These are phyloP conservation scores for Nasonia longicornis DNA, from an alignment of 1,140 invertebrate genomes.

Conservation along the genomic window DNA sequence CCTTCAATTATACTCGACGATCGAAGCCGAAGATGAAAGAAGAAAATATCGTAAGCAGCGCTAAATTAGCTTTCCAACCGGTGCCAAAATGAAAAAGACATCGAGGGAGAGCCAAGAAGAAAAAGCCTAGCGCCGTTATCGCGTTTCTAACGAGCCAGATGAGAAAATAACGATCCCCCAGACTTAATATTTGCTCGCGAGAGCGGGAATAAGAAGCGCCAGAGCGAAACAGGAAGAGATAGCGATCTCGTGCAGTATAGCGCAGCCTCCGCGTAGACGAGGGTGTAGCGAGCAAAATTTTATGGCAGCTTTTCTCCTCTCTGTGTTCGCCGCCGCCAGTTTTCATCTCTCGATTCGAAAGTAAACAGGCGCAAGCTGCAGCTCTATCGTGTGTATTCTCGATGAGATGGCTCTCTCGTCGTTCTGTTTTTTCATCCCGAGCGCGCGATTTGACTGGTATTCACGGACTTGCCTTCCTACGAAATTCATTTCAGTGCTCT, in stretches of 20 bases:
- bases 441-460: background rate
- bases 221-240: conserved; percentile 23
- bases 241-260: background rate
- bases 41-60: background rate
- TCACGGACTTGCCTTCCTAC: background rate
- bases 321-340: background rate
- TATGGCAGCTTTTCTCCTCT: background rate
- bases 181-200: conserved; percentile 38
- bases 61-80: conserved; percentile 10
- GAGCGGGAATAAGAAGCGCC: background rate
- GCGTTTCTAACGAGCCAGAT: conserved; percentile 40
- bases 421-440: background rate
- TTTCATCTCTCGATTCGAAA: conserved; percentile 16
- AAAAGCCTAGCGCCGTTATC: conserved; percentile 14
- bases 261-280: background rate
- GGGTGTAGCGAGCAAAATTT: conserved; percentile 26
- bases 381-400: background rate
- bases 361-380: conserved; percentile 9
- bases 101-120: conserved; percentile 21
- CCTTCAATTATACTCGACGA: background rate
- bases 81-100: conserved; percentile 7
- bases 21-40: background rate
- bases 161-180: conserved; percentile 43
- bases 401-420: background rate
- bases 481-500: too few relatives aligned